phyloP scores from a whole-genome alignment of 2,113 vertebrate genomes.

The Origma solitaria region DNA sequence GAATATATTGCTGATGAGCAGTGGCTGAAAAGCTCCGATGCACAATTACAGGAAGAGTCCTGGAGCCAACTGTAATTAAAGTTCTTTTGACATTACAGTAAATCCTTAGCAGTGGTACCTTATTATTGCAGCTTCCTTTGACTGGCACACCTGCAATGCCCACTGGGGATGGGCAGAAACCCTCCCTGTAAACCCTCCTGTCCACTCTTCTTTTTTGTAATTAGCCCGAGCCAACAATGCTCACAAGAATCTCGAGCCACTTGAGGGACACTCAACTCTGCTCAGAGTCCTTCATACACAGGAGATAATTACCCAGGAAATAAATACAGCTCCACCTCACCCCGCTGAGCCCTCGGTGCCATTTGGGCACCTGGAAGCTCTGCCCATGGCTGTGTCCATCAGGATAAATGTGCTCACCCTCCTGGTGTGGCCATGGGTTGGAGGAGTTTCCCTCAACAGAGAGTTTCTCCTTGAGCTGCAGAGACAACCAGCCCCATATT shows the following conservation, averaged over 20 bases:
- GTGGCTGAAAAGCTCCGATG: neutral
- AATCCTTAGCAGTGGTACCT: neutral
- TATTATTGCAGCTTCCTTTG: neutral
- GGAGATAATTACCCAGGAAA: neutral
- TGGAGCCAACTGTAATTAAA: neutral
- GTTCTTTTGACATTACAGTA: neutral
- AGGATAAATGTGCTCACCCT: accelerated
- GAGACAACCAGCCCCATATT: accelerated
- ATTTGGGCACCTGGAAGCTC: neutral
- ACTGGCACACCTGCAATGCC: neutral
- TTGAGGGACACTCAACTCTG: neutral
- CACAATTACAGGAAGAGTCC: neutral
- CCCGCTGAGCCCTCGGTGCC: neutral
- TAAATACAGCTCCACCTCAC: neutral
- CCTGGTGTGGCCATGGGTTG: accelerated
- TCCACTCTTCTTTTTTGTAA: neutral
- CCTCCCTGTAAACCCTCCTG: neutral
- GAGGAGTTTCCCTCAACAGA: neutral
- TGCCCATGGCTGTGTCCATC: neutral
- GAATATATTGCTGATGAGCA: neutral
- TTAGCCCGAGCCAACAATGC: neutral
- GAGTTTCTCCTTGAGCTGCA: neutral
- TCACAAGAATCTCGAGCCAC: neutral
- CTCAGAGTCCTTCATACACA: neutral
- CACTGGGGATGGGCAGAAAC: neutral